Base-by-base conservation (phyloP, 2,888 invertebrate species). In the Coelopa pilipes region DNA sequence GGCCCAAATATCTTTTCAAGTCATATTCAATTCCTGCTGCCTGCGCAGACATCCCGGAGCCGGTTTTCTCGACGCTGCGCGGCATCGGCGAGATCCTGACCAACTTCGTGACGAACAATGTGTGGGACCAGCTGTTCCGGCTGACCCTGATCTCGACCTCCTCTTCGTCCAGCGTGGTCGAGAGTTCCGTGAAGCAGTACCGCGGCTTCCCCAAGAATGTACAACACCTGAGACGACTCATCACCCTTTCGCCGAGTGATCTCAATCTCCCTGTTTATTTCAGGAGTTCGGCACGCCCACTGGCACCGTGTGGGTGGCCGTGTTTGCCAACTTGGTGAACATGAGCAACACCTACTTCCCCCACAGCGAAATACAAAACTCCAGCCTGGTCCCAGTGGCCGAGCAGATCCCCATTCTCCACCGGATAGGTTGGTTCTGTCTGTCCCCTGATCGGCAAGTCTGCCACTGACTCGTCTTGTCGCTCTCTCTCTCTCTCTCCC, bases 11-110 rank as follows among this genome's bases (percentile, higher is more conserved):
- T 63, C 13, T 15, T 12, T 46, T 45, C 13, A 13, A 34, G 15
- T 15, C 13, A 45, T 15, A 15, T 65, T 15, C 17, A 12, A 67
- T 53, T 67, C 21, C 21, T 9, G 7, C n/a, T 19, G n/a, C 1
- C 15, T 59, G 76, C 86, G 50, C 79, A 92, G 91, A 91, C 82
- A 91, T 93, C 55, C 93, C 94, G 0, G 90, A 91, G 50, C 89
- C 92, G 67, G 91, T 94, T 62, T 87, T 91, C 76, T 92, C 94
- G 1, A 92, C 94, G 0, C 82, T 95, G 63, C 91, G 93, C 79
- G 93, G 92, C 82, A 88, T 95, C 73, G 92, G 93, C 1, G 95
- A 95, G 82, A 93, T 93, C 21, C 87, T 95, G 67, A 93, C 94
- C 2, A 93, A 92, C 72, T 94, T 94, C 79, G 93, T 94, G 0